phyloP scores from a whole-genome alignment of 2,797 vertebrate species.

The Rallus crepitans region DNA sequence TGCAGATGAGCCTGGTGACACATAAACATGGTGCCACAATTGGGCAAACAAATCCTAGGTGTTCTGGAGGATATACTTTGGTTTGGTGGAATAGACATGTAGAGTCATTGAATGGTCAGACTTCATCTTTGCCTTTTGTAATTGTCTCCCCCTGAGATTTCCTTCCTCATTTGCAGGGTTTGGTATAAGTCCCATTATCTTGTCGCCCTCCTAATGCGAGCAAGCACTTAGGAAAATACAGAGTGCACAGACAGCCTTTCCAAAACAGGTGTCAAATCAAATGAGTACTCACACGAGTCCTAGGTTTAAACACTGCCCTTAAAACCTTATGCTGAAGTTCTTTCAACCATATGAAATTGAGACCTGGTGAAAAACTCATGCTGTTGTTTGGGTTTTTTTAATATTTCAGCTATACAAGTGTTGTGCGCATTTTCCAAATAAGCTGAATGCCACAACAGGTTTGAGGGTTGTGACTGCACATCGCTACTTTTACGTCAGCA shows the following conservation, averaged over 20 bases:
- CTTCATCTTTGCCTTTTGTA: not conserved
- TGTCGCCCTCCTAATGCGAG: not conserved
- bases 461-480: not conserved
- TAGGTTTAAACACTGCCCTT: not conserved
- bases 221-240: not conserved
- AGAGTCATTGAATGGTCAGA: not conserved
- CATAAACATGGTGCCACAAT: not conserved
- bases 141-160: not conserved
- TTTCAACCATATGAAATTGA: not conserved
- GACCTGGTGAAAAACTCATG: not conserved
- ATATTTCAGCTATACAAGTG: not conserved
- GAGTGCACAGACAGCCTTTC: not conserved
- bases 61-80: not conserved
- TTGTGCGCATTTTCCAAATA: not conserved
- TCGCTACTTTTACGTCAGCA: not conserved
- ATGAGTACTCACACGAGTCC: not conserved
- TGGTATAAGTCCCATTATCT: not conserved
- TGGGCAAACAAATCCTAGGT: not conserved
- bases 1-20: not conserved
- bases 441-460: too few species aligned
- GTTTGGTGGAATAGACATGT: not conserved
- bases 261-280: not conserved
- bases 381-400: not conserved
- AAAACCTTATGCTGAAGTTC: not conserved
- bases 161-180: not conserved